Evolutionary conservation across 2,797 vertebrate genomes (phyloP).

Genomic region (Eulemur mongoz): DNA sequence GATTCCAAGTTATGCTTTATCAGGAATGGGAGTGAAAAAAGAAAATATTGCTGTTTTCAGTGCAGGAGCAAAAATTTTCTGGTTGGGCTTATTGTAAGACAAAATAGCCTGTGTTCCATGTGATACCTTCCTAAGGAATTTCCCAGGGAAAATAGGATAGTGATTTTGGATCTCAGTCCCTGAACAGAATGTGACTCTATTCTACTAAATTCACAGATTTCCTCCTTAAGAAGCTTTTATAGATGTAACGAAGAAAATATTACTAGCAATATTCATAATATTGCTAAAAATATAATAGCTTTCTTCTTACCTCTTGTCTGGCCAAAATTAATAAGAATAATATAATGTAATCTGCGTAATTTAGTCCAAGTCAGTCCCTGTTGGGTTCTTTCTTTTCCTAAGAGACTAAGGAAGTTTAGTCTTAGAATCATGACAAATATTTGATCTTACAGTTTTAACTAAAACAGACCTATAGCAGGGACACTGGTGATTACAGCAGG

Average conservation of each 20-base stretch:
- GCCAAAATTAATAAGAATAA: neutral
- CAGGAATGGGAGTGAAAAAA: neutral
- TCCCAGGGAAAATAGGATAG: neutral
- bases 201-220: neutral
- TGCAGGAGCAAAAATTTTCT: neutral
- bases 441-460: neutral
- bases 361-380: neutral
- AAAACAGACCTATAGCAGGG: neutral
- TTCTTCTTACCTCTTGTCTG: neutral
- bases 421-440: neutral
- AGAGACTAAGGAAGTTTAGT: neutral
- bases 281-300: neutral
- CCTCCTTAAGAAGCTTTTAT: neutral
- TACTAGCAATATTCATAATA: neutral
- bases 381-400: neutral
- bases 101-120: neutral
- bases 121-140: neutral
- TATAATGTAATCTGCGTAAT: neutral
- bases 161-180: neutral
- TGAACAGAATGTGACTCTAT: neutral
- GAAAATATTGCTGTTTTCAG: neutral
- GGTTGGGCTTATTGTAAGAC: neutral
- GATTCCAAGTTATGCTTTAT: neutral
- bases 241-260: neutral
- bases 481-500: neutral